Evolutionary conservation across 2,113 vertebrate species (phyloP).

Genomic region (Taurulus bubalis): DNA sequence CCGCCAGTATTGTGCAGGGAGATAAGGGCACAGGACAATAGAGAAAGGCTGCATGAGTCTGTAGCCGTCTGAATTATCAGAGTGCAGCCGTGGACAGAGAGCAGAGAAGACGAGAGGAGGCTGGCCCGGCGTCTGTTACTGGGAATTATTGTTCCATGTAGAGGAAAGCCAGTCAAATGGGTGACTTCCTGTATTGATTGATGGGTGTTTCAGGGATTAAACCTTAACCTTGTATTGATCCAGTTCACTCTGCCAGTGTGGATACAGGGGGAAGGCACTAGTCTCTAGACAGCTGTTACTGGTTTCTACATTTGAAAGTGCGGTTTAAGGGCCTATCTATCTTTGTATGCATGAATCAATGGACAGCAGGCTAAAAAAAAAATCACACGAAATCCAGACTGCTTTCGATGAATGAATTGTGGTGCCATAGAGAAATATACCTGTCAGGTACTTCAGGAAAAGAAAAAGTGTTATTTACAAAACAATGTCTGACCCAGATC

Average conservation of each 20-base stretch:
- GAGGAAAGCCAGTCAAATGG: conserved; percentile 60
- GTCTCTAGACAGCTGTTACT: conserved; percentile 27
- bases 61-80: conserved; percentile 64
- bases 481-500: conserved; percentile 45
- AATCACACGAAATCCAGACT: background rate
- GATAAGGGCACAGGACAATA: conserved; percentile 67
- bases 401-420: background rate
- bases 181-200: conserved; percentile 79
- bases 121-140: conserved; percentile 34
- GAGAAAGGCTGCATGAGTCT: conserved; percentile 35
- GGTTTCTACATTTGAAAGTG: conserved; percentile 18
- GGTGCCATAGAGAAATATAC: background rate
- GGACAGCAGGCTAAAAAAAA: conserved; percentile 1
- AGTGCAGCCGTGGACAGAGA: conserved; percentile 57
- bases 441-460: conserved; percentile 23
- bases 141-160: conserved; percentile 61
- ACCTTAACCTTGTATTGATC: conserved; percentile 72
- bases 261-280: background rate
- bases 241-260: conserved; percentile 40
- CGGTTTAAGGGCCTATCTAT: background rate
- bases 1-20: conserved; percentile 37
- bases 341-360: background rate
- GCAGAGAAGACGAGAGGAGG: conserved; percentile 33
- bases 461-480: conserved; percentile 32
- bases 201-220: conserved; percentile 72